These are phyloP conservation scores for Cantharis nigra DNA, from an alignment of 2,888 invertebrate species.

Conservation along the genomic window DNA sequence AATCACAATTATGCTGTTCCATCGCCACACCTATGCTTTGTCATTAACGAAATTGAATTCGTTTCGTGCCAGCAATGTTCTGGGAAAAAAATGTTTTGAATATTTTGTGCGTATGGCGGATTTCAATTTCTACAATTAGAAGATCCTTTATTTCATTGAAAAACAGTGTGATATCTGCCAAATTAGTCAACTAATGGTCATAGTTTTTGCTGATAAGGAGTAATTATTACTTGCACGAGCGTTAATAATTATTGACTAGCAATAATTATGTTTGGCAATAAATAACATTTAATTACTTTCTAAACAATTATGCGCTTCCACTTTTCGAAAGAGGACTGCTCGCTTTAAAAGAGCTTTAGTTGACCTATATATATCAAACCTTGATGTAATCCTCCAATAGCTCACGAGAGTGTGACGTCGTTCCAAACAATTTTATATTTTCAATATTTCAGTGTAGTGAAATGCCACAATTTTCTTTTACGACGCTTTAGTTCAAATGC, in stretches of 20 bases:
- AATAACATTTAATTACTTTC: background rate
- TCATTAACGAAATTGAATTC: background rate
- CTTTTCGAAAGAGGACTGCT: background rate
- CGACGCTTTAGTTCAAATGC: background rate
- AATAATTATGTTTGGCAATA: background rate
- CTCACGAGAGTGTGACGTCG: slow-evolving; percentile 1
- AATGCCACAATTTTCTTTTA: background rate
- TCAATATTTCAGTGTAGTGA: background rate
- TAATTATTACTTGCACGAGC: background rate
- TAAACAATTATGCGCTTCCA: background rate
- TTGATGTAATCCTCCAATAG: slow-evolving; percentile 3
- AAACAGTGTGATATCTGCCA: background rate
- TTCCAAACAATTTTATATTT: background rate
- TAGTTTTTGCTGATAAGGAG: background rate
- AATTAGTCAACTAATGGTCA: background rate
- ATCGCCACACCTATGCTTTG: background rate
- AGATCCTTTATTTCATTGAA: background rate
- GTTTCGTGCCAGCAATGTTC: background rate
- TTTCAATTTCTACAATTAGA: background rate
- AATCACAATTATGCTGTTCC: background rate
- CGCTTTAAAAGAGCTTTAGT: background rate
- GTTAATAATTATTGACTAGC: background rate
- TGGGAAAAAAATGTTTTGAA: background rate
- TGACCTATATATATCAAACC: slow-evolving; percentile 4
- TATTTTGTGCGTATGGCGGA: background rate